Percentiles rank a stretch among this genome's conserved stretches.
phyloP scores from a whole-genome alignment of 2,113 vertebrate genomes.

The Etia nguti region DNA sequence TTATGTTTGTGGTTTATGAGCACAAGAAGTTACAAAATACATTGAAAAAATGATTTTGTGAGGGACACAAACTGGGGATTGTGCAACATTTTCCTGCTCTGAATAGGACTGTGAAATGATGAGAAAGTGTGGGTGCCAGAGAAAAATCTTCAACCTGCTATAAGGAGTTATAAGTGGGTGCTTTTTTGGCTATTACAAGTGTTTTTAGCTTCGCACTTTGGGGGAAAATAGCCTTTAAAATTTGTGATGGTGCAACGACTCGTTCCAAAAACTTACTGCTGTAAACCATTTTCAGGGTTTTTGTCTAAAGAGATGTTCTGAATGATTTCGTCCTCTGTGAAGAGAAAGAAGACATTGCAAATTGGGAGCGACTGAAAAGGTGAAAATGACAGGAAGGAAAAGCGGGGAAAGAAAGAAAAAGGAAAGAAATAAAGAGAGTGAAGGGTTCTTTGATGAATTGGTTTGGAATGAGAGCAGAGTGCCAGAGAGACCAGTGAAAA shows the following conservation, averaged over 20 bases:
- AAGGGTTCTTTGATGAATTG: slow-evolving; percentile 41
- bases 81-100: not conserved
- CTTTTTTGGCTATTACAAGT: not conserved
- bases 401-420: not conserved
- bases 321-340: not conserved
- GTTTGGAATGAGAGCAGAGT: slow-evolving; percentile 42
- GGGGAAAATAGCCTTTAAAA: not conserved
- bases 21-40: not conserved
- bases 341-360: not conserved
- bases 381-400: not conserved
- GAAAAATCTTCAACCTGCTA: not conserved
- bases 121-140: not conserved
- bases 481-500: slow-evolving; percentile 55
- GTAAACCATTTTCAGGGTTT: not conserved
- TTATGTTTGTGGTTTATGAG: not conserved
- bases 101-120: not conserved
- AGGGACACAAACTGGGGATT: not conserved
- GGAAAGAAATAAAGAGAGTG: not conserved
- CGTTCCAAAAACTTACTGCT: not conserved
- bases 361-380: not conserved
- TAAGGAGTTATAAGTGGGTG: not conserved
- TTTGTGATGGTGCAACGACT: not conserved
- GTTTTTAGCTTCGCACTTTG: not conserved
- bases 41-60: not conserved
- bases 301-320: not conserved